These are phyloP conservation scores for Oscheius sp. DNA, from an alignment of 2,888 invertebrate genomes.

Conservation along the genomic window DNA sequence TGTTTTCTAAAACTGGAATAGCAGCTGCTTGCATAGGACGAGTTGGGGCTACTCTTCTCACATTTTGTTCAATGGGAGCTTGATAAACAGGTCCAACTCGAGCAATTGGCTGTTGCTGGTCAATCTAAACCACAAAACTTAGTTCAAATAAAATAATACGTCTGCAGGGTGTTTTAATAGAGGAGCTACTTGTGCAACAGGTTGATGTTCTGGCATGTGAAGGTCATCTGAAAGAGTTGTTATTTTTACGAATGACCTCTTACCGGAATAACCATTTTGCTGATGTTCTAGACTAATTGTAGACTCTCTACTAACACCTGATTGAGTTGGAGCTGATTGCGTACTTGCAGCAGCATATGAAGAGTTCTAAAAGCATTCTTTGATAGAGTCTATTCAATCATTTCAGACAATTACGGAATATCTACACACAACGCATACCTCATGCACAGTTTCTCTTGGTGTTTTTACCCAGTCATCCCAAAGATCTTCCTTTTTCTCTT, in stretches of 20 bases:
- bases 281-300: background rate
- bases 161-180: constrained; percentile 15
- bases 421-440: constrained; percentile 17
- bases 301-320: background rate
- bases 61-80: background rate
- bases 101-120: constrained; percentile 28
- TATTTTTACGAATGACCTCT: too few species aligned
- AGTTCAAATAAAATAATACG: background rate
- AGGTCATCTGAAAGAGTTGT: too few species aligned
- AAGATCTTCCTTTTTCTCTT: constrained; percentile 14
- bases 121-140: constrained; percentile 2
- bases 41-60: constrained; percentile 27
- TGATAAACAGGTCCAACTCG: constrained; percentile 26
- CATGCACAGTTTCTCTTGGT: constrained; percentile 17
- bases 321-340: constrained; percentile 1
- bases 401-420: background rate
- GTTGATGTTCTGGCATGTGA: too few species aligned
- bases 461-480: constrained; percentile 24
- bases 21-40: constrained; percentile 18
- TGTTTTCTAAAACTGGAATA: background rate
- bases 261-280: background rate
- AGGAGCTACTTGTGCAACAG: constrained; percentile 30
- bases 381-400: background rate
- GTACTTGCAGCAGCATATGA: background rate
- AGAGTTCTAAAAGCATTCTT: constrained; percentile 1